Evolutionary conservation across 2,113 vertebrate species (phyloP).

Genomic region (Candoia aspera): DNA sequence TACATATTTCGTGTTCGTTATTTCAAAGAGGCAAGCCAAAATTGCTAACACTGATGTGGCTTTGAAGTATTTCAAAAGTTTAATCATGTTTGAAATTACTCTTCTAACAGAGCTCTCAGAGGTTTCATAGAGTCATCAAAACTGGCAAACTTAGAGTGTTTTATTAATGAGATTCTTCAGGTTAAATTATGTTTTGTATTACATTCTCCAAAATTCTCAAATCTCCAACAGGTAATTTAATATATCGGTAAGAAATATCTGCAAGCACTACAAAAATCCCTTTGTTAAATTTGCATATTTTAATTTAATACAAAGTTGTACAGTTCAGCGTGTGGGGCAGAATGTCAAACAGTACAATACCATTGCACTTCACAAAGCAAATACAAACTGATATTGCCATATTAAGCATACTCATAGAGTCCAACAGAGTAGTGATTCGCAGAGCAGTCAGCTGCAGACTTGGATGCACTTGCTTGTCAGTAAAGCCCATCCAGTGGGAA

Average conservation of each 20-base stretch:
- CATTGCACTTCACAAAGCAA: not conserved
- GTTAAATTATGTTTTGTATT: slow-evolving; percentile 61
- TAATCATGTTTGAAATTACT: slow-evolving; percentile 46
- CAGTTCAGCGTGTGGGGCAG: not conserved
- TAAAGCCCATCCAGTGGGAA: not conserved
- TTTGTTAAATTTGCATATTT: slow-evolving; percentile 52
- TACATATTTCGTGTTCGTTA: slow-evolving; percentile 24
- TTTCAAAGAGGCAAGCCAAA: not conserved
- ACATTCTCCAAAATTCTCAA: slow-evolving; percentile 54
- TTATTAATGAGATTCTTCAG: slow-evolving; percentile 59
- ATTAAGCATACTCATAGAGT: not conserved
- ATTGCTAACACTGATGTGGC: not conserved
- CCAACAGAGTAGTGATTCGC: not conserved
- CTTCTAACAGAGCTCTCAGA: slow-evolving; percentile 46
- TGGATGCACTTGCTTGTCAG: not conserved
- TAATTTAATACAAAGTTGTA: slow-evolving; percentile 33
- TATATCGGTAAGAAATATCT: slow-evolving; percentile 40
- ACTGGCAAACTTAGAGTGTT: slow-evolving; percentile 34
- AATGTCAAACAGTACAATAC: slow-evolving; percentile 31
- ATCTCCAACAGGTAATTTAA: slow-evolving; percentile 64
- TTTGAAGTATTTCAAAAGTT: slow-evolving; percentile 13
- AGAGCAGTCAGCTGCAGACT: not conserved
- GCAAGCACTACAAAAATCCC: slow-evolving; percentile 48
- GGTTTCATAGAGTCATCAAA: slow-evolving; percentile 38
- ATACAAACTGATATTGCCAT: not conserved